Evolutionary conservation across 2,113 vertebrate genomes (phyloP).

Genomic region (Sinocyclocheilus anshuiensis): DNA sequence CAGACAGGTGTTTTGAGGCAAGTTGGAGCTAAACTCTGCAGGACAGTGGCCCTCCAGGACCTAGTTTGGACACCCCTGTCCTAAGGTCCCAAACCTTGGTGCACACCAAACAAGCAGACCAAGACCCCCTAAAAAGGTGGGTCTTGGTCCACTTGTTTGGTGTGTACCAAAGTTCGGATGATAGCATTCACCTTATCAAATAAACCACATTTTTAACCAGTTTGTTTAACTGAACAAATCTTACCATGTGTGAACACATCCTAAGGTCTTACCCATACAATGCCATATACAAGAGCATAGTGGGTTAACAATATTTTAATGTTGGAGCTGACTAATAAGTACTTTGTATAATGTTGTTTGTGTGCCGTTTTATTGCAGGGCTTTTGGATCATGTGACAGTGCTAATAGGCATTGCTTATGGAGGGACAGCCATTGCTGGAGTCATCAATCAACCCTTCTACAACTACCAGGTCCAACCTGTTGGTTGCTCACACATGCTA

Average conservation of each 20-base stretch:
- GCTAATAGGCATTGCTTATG: slow-evolving; percentile 93
- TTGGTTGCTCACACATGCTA: neutral
- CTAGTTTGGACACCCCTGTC: too few species aligned
- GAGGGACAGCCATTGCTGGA: slow-evolving; percentile 92
- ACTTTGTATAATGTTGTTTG: neutral
- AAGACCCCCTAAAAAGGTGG: too few species aligned
- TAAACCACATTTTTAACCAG: neutral
- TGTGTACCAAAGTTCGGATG: neutral
- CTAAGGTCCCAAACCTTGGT: neutral
- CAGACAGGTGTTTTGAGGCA: too few species aligned
- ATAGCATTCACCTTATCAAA: neutral
- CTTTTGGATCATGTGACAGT: slow-evolving; percentile 96
- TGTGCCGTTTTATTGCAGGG: slow-evolving; percentile 71
- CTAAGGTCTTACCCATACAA: neutral
- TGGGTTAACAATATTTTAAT: neutral
- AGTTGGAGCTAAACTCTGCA: too few species aligned
- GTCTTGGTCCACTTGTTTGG: neutral
- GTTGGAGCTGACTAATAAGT: neutral
- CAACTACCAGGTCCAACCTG: slow-evolving; percentile 91
- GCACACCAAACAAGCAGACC: too few species aligned
- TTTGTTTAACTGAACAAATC: neutral
- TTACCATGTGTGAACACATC: neutral
- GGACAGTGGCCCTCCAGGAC: too few species aligned
- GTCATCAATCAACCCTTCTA: slow-evolving; percentile 98
- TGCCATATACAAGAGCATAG: neutral